Base-by-base conservation (phyloP, 2,888 invertebrate species). In the Drosophila putrida region DNA sequence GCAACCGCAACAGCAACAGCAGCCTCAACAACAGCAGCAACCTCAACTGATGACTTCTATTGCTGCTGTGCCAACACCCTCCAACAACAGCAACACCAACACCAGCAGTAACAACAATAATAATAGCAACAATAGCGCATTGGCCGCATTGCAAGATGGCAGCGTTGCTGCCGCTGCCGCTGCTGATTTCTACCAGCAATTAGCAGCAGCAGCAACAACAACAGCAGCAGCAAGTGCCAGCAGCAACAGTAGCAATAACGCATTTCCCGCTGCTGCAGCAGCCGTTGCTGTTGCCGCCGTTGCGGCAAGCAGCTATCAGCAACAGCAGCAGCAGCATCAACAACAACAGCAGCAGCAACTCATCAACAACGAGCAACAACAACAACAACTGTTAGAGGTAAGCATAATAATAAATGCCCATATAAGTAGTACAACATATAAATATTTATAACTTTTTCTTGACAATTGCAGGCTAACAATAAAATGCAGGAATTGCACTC, bases 401-500 rank as follows among this genome's bases (percentile, higher is more conserved):
- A 31, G 65, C 54, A 39, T 6, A 41, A 41, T 4, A 10, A 50
- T 31, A 8, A 9, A 1, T 20, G 20, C 20, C 2, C 20, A 20
- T 20, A 2, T 20, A 20, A 0, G 2, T 20, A 1, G 20, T 20
- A 20, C 8, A 1, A 31, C 20, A 8, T 44, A 35, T 35, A 8
- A 31, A 44, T 25, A 38, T 35, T 9, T 28, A 36, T 35, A 6
- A 35, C 38, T 9, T 10, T 10, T 13, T 9, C 9, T 5, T 0
- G 8, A n/a, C 38, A 36, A 10, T 63, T 46, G 11, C 38, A 92
- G 91, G 91, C 92, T 89, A 90, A 89, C 78, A 90, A 83, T 80
- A 91, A 91, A 92, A 94, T 96, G 87, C 95, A 95, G 84, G 93
- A 94, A 44, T 92, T 96, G 74, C 94, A 95, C 65, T 93, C 93